Evolutionary conservation across 2,113 vertebrate genomes (phyloP).

Genomic region (Dasypus novemcinctus): DNA sequence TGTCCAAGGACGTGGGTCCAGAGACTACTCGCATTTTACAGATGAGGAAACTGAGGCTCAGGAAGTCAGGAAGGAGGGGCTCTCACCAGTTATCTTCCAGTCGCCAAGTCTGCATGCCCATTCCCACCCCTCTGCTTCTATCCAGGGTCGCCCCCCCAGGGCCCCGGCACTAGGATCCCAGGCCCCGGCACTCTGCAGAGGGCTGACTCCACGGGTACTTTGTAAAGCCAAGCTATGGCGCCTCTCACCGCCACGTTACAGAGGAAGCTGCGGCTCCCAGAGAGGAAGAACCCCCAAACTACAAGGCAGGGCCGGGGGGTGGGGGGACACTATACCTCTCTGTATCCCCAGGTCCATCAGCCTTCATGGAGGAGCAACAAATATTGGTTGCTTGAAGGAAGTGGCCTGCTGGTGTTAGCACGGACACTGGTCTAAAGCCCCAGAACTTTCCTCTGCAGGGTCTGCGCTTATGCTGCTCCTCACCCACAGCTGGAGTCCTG

Average conservation of each 20-base stretch:
- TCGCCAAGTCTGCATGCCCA: not conserved
- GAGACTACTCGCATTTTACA: not conserved
- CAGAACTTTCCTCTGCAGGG: not conserved
- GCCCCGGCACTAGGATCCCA: not conserved
- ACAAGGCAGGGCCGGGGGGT: not conserved
- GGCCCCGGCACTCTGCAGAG: not conserved
- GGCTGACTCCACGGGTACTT: not conserved
- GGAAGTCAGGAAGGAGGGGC: not conserved
- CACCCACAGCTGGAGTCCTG: not conserved
- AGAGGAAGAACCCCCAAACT: not conserved
- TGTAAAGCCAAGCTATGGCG: not conserved
- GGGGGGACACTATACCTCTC: not conserved
- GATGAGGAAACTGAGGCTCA: not conserved
- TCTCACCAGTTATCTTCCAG: not conserved
- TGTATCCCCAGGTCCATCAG: too few relatives aligned
- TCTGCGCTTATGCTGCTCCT: not conserved
- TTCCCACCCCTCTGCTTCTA: not conserved
- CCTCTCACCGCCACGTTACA: not conserved
- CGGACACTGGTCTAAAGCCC: not conserved
- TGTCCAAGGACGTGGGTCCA: not conserved
- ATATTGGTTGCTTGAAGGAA: not conserved
- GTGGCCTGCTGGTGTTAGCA: not conserved
- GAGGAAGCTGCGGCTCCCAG: not conserved
- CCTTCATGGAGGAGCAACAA: not conserved
- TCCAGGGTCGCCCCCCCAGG: not conserved